These are phyloP conservation scores for Dolichopus griseipennis DNA, from an alignment of 2,888 invertebrate genomes.

Conservation along the genomic window DNA sequence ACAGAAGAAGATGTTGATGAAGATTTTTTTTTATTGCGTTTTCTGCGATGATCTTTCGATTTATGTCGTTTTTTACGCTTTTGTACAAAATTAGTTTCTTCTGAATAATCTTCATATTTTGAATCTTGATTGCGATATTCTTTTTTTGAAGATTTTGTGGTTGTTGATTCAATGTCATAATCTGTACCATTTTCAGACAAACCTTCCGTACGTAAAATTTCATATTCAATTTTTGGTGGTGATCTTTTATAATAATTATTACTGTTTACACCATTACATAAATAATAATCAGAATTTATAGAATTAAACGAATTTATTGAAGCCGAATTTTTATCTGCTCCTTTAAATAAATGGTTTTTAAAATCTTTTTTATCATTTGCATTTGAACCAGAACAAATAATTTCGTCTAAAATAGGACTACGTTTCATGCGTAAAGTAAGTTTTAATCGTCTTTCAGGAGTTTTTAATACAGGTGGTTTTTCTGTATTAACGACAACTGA, in stretches of 20 bases:
- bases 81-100: slow-evolving; percentile 24
- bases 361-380: slow-evolving; percentile 47
- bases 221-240: slow-evolving; percentile 63
- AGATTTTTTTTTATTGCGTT: slow-evolving; percentile 18
- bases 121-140: slow-evolving; percentile 12
- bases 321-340: neutral
- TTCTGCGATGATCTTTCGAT: slow-evolving; percentile 42
- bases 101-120: slow-evolving; percentile 22
- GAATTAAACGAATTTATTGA: neutral
- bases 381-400: slow-evolving; percentile 68
- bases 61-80: slow-evolving; percentile 53
- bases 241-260: slow-evolving; percentile 25
- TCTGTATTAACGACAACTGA: slow-evolving; percentile 16
- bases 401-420: slow-evolving; percentile 75
- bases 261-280: neutral
- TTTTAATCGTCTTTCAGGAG: slow-evolving; percentile 52
- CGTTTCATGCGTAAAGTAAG: slow-evolving; percentile 79
- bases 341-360: neutral
- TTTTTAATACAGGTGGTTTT: slow-evolving; percentile 40
- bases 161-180: slow-evolving; percentile 20
- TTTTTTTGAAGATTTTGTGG: slow-evolving; percentile 17
- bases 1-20: slow-evolving; percentile 19
- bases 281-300: neutral
- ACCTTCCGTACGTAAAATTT: slow-evolving; percentile 74
- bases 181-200: slow-evolving; percentile 45